Conservation (phyloP, 2,888 invertebrate species). For the Halocaridina rubra region DNA sequence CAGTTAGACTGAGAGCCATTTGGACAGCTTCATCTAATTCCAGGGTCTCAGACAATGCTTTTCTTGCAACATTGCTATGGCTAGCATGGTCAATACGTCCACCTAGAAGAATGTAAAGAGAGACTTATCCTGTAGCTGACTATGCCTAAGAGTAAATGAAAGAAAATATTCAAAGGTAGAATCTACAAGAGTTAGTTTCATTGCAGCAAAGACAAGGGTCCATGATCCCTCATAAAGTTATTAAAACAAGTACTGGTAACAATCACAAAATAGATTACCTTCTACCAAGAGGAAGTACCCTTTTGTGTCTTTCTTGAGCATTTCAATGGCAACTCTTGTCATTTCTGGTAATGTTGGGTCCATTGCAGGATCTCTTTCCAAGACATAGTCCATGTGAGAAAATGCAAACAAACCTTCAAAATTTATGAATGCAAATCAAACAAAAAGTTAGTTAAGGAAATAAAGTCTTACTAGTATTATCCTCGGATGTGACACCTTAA, state of each 20-base stretch:
- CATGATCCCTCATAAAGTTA: too few relatives aligned
- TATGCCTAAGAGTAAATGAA: too few relatives aligned
- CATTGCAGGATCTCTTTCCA: conserved; percentile 72
- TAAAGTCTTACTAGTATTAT: too few relatives aligned
- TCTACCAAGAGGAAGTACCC: conserved; percentile 79
- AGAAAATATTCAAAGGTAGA: too few relatives aligned
- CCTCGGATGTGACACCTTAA: too few relatives aligned
- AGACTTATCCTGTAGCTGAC: background rate
- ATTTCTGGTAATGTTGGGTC: conserved; percentile 83
- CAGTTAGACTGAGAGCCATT: conserved; percentile 74
- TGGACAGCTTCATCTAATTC: conserved; percentile 80
- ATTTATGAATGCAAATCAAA: too few relatives aligned
- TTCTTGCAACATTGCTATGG: conserved; percentile 78
- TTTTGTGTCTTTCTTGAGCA: conserved; percentile 75
- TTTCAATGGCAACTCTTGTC: conserved; percentile 80
- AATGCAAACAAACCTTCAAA: conserved; percentile 75
- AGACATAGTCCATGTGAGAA: conserved; percentile 79
- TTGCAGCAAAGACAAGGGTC: too few relatives aligned
- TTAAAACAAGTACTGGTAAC: too few relatives aligned
- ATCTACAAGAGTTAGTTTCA: too few relatives aligned
- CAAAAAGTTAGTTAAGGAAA: too few relatives aligned
- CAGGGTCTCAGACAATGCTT: conserved; percentile 82
- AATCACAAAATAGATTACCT: too few relatives aligned
- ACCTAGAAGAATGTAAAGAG: too few relatives aligned
- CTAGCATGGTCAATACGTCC: conserved; percentile 85